phyloP scores from a whole-genome alignment of 1,140 invertebrate genomes.

The Saxidomus purpurata region DNA sequence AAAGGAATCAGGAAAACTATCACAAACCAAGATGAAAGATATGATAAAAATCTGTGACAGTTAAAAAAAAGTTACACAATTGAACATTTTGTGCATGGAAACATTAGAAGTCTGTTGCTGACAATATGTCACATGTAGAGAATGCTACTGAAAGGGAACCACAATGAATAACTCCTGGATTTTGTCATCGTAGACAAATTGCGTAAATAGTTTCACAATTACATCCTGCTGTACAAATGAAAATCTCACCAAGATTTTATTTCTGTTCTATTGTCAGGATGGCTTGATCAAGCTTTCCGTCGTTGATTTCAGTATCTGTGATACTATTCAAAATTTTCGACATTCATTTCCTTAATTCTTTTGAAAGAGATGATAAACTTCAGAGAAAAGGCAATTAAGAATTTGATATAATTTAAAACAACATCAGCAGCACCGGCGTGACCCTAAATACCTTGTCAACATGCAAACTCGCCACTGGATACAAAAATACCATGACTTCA shows the following conservation, averaged over 20 bases:
- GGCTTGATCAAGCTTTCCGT: background rate
- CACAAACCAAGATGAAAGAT: background rate
- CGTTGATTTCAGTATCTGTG: background rate
- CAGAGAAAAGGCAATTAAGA: constrained; percentile 25
- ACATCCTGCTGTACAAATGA: background rate
- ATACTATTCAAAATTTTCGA: background rate
- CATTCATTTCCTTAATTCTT: constrained; percentile 37
- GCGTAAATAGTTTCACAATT: background rate
- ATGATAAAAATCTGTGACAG: constrained; percentile 20
- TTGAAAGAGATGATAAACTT: constrained; percentile 20
- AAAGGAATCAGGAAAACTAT: background rate
- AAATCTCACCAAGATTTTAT: constrained; percentile 10
- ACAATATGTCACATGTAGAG: background rate
- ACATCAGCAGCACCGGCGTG: background rate
- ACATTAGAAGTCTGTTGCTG: background rate
- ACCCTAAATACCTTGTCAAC: constrained; percentile 13
- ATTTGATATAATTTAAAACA: constrained; percentile 12
- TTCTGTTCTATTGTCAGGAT: background rate
- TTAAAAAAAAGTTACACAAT: background rate
- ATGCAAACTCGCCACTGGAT: constrained; percentile 29
- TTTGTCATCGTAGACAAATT: background rate
- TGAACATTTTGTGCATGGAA: background rate
- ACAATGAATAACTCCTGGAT: background rate
- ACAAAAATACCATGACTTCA: background rate
- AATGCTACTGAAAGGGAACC: background rate